Percentiles rank a stretch among this genome's conserved stretches.
phyloP scores from a whole-genome alignment of 2,113 vertebrate genomes.

The Psammodynastes pulverulentus region DNA sequence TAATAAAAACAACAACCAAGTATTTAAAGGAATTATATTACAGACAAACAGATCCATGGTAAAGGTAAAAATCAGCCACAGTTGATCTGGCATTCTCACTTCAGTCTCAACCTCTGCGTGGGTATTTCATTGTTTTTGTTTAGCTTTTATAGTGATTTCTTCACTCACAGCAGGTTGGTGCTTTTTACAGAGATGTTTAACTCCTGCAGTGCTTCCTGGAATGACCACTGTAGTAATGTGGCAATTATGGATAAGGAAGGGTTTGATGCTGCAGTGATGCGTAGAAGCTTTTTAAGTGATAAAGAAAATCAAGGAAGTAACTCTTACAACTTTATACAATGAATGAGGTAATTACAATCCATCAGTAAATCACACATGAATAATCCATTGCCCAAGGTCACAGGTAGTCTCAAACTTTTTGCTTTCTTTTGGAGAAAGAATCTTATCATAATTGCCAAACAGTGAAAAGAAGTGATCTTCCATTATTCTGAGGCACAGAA shows the following conservation, averaged over 20 bases:
- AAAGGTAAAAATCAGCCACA: neutral
- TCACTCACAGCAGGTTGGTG: neutral
- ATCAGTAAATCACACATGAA: neutral
- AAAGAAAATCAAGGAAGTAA: neutral
- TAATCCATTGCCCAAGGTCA: neutral
- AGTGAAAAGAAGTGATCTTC: neutral
- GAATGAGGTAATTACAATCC: neutral
- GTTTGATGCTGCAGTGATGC: neutral
- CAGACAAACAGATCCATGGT: neutral
- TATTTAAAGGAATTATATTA: neutral
- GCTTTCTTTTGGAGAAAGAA: neutral
- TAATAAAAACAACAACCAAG: neutral
- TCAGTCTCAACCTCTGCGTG: neutral
- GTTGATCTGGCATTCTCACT: neutral
- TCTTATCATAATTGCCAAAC: neutral
- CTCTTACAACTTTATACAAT: neutral
- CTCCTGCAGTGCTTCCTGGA: neutral
- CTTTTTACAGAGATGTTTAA: neutral
- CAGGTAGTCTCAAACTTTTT: neutral
- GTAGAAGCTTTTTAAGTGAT: neutral
- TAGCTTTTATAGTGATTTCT: neutral
- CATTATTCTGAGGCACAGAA: neutral
- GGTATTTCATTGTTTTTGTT: neutral
- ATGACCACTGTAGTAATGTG: neutral
- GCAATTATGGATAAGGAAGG: neutral